These are phyloP conservation scores for Scaptomyza parva DNA, from an alignment of 2,888 invertebrate genomes.

Conservation along the genomic window DNA sequence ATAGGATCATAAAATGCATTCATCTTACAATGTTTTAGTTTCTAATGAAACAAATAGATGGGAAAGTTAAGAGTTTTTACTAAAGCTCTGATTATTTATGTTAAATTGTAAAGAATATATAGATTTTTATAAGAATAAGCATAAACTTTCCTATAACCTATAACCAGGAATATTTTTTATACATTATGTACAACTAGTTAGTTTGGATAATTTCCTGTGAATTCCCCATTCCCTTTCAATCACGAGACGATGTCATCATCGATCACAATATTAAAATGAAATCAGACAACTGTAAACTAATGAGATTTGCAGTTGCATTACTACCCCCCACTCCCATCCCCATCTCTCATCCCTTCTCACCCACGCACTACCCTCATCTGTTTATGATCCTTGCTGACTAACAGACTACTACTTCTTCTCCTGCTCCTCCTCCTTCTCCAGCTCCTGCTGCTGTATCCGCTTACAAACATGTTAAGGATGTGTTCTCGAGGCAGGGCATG, in stretches of 20 bases:
- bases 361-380: slow-evolving; percentile 5
- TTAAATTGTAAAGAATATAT: too few relatives aligned
- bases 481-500: slow-evolving; percentile 38
- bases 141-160: too few relatives aligned
- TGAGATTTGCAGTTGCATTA: slow-evolving; percentile 64
- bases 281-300: slow-evolving; percentile 83
- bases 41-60: background rate
- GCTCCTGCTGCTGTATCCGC: slow-evolving; percentile 52
- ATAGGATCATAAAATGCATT: slow-evolving; percentile 24
- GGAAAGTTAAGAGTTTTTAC: background rate
- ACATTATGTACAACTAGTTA: background rate
- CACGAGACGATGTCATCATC: slow-evolving; percentile 65
- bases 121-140: too few relatives aligned
- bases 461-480: slow-evolving; percentile 55
- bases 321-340: background rate
- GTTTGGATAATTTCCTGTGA: background rate
- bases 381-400: slow-evolving; percentile 33
- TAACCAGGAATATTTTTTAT: too few relatives aligned
- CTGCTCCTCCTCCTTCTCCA: slow-evolving; percentile 5
- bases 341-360: slow-evolving; percentile 16
- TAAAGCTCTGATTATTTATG: too few relatives aligned
- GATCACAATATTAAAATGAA: slow-evolving; percentile 72
- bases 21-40: background rate
- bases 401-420: slow-evolving; percentile 9
- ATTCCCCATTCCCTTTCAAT: background rate